Evolutionary conservation across 2,797 vertebrate genomes (phyloP).

Genomic region (Megaceryle alcyon): DNA sequence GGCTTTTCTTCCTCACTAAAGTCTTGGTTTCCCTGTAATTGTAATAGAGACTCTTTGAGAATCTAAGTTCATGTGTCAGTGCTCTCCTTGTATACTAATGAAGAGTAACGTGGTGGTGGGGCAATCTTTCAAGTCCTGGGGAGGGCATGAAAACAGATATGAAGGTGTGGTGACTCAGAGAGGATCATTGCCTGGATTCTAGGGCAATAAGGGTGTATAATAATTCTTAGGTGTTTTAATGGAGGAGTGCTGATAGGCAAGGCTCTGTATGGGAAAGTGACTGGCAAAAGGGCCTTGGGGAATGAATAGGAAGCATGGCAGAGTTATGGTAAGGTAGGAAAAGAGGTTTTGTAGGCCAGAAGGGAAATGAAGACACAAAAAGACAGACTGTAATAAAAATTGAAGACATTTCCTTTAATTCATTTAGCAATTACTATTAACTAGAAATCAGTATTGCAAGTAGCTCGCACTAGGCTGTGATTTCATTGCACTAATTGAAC

Average conservation of each 20-base stretch:
- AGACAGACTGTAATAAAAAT: not conserved
- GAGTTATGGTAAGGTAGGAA: not conserved
- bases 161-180: not conserved
- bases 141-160: not conserved
- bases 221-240: not conserved
- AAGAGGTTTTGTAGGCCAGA: conserved; percentile 11
- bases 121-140: not conserved
- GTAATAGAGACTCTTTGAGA: not conserved
- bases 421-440: not conserved
- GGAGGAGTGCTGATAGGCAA: not conserved
- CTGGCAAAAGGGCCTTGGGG: not conserved
- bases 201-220: not conserved
- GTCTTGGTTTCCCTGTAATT: not conserved
- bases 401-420: conserved; percentile 10
- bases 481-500: not conserved
- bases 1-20: not conserved
- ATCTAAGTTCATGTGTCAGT: not conserved
- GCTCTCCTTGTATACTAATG: not conserved
- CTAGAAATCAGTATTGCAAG: conserved; percentile 9
- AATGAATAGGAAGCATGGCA: not conserved
- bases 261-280: not conserved
- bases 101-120: not conserved
- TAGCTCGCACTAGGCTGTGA: not conserved
- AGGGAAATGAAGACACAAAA: conserved; percentile 10
- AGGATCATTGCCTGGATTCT: not conserved